Evolutionary conservation across 2,797 vertebrate genomes (phyloP).

Genomic region (Zenarchopterus dispar): DNA sequence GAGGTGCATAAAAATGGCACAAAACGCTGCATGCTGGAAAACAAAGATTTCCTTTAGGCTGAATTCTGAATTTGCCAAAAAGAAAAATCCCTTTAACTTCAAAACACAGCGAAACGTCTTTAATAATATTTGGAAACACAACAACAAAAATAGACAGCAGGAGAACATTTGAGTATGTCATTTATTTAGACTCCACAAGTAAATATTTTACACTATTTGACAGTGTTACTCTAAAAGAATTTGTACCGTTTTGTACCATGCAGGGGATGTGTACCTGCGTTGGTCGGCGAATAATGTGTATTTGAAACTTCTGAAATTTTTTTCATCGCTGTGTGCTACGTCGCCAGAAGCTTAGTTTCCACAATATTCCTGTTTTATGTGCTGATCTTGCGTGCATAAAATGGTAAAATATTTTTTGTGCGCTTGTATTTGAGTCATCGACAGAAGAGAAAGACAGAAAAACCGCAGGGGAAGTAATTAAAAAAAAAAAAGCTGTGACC

Average conservation of each 20-base stretch:
- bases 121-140: no score
- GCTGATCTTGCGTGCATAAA: slow-evolving; percentile 27
- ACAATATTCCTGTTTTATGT: background rate
- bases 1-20: slow-evolving; percentile 21
- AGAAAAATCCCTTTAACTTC: no score
- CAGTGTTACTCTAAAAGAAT: background rate
- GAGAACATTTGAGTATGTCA: no score
- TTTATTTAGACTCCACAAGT: background rate
- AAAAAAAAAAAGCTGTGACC: slow-evolving; percentile 24
- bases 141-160: no score
- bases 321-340: background rate
- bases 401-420: background rate
- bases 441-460: background rate
- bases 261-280: no score
- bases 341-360: background rate
- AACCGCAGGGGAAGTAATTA: background rate
- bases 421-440: background rate
- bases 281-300: background rate
- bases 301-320: background rate
- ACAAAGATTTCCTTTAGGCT: slow-evolving; percentile 58
- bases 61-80: no score
- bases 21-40: slow-evolving; percentile 74
- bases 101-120: no score
- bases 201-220: background rate
- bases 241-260: background rate